Percentiles rank a stretch among this genome's conserved stretches.
Conservation (phyloP, 2,888 invertebrate genomes). For the Rugalucina vietnamica region DNA sequence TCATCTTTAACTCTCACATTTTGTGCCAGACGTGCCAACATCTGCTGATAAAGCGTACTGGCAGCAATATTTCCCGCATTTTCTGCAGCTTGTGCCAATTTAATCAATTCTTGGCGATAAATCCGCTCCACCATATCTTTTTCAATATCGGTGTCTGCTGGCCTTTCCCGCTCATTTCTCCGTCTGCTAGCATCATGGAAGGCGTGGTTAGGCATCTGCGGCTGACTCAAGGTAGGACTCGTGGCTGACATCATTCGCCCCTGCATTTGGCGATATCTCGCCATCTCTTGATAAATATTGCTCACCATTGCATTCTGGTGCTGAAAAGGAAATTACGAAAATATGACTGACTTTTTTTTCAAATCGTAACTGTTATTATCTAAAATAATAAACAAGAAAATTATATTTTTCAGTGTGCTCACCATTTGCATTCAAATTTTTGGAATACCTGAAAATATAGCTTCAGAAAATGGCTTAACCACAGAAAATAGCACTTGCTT, state of each 20-base stretch:
- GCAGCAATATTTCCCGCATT: conserved; percentile 82
- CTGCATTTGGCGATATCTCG: conserved; percentile 86
- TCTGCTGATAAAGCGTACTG: conserved; percentile 94
- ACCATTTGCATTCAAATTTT: too few species aligned
- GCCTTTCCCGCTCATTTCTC: conserved; percentile 52
- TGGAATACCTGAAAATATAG: too few species aligned
- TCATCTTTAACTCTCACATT: conserved; percentile 88
- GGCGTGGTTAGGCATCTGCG: conserved; percentile 16
- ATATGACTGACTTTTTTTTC: too few species aligned
- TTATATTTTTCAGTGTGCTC: too few species aligned
- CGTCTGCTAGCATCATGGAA: conserved; percentile 42
- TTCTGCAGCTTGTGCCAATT: conserved; percentile 89
- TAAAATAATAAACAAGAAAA: too few species aligned
- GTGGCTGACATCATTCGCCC: conserved; percentile 42
- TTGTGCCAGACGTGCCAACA: conserved; percentile 93
- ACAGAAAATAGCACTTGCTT: too few species aligned
- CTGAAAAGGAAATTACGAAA: conserved; percentile 61
- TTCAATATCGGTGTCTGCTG: conserved; percentile 82
- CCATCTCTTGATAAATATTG: conserved; percentile 88
- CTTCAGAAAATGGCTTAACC: too few species aligned
- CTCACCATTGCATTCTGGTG: conserved; percentile 81
- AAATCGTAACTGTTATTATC: too few species aligned
- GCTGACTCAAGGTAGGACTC: conserved; percentile 36
- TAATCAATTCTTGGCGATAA: conserved; percentile 90
- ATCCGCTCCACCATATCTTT: conserved; percentile 88